These are phyloP conservation scores for Synchiropus splendidus DNA, from an alignment of 2,113 vertebrate genomes.

Conservation along the genomic window DNA sequence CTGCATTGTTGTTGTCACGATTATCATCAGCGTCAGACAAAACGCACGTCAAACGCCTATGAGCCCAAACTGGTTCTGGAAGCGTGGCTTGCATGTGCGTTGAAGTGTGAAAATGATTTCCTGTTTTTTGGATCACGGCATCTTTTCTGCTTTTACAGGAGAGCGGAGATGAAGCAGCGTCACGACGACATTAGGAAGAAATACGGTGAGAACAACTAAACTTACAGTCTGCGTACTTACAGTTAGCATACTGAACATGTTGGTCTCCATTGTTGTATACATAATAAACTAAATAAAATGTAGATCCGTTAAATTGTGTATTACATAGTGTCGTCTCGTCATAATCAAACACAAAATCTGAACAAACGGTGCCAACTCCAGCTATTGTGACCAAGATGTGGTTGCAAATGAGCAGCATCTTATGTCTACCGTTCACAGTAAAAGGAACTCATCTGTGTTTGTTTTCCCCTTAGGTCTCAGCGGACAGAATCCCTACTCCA, in stretches of 20 bases:
- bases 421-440: neutral
- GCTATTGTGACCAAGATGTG: no score
- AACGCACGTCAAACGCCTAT: slow-evolving; percentile 29
- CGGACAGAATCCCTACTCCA: slow-evolving; percentile 60
- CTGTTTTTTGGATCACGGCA: neutral
- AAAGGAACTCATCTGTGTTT: slow-evolving; percentile 3
- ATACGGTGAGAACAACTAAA: slow-evolving; percentile 73
- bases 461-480: slow-evolving; percentile 53
- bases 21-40: neutral
- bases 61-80: slow-evolving; percentile 4
- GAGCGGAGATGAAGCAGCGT: slow-evolving; percentile 81
- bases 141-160: slow-evolving; percentile 58
- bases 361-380: no score
- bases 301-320: no score
- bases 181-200: slow-evolving; percentile 92
- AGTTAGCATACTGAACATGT: no score
- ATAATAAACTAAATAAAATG: no score
- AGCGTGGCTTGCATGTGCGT: slow-evolving; percentile 4
- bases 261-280: no score
- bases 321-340: no score
- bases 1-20: slow-evolving; percentile 6
- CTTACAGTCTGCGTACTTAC: no score
- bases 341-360: no score
- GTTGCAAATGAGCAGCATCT: no score
- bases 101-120: slow-evolving; percentile 15